Conservation (phyloP, 2,797 vertebrate species). For the Philypnodon macrostomus region DNA sequence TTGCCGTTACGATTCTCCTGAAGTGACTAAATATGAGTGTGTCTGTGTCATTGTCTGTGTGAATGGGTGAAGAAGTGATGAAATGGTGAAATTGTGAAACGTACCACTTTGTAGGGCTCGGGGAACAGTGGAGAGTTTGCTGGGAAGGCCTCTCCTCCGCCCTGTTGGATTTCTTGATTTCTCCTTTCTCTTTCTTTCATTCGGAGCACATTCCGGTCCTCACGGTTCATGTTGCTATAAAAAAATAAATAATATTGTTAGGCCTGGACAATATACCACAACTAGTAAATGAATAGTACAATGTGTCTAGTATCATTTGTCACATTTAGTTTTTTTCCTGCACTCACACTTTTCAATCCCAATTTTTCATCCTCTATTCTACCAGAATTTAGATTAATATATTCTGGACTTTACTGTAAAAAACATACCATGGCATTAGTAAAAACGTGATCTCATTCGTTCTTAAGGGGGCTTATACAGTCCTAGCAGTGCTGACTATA, state of each 20-base stretch:
- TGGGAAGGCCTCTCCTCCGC: conserved; percentile 97
- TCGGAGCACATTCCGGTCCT: conserved; percentile 99
- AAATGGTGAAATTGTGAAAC: conserved; percentile 67
- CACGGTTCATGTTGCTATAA: conserved; percentile 99
- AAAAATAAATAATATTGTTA: conserved; percentile 50
- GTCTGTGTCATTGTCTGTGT: background rate
- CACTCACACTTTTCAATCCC: no score
- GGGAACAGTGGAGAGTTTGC: conserved; percentile 98
- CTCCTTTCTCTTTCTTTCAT: conserved; percentile 99
- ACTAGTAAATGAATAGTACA: no score
- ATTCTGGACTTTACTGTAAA: no score
- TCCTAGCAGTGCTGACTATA: background rate
- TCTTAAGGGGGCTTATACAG: no score
- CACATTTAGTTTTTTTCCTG: no score
- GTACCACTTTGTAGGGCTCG: conserved; percentile 99
- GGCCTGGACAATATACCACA: conserved; percentile 5
- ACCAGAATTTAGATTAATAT: no score
- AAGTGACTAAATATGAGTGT: conserved; percentile 24
- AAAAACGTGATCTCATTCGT: no score
- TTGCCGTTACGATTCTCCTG: conserved; percentile 12
- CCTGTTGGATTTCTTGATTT: conserved; percentile 99
- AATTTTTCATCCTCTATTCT: no score
- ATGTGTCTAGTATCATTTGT: no score
- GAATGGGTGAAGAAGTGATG: conserved; percentile 11
- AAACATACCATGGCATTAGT: no score